These are phyloP conservation scores for Hexactinellida sp. DNA, from an alignment of 37 sponge, comb jelly and placozoan genomes.

Conservation along the genomic window DNA sequence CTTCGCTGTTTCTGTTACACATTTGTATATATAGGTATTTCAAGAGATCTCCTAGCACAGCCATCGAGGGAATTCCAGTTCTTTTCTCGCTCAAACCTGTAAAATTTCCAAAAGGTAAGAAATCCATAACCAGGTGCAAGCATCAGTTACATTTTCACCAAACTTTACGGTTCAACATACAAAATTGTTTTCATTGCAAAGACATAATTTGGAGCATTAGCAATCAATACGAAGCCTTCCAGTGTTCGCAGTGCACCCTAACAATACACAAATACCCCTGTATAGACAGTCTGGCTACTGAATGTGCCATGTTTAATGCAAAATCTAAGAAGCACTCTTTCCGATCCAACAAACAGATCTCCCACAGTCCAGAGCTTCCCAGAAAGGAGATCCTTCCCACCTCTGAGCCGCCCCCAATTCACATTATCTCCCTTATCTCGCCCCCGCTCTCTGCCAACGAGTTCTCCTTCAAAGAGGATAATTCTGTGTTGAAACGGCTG, in stretches of 20 bases:
- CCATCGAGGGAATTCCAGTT: not conserved
- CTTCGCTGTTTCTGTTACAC: no score
- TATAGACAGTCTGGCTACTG: not conserved
- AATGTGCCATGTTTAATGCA: not conserved
- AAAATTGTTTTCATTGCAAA: slow-evolving; percentile 1
- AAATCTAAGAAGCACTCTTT: not conserved
- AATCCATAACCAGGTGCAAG: not conserved
- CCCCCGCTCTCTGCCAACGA: not conserved
- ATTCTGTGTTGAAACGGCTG: not conserved
- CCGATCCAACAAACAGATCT: not conserved
- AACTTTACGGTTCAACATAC: not conserved
- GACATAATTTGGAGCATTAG: not conserved
- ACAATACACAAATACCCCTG: slow-evolving; percentile 1
- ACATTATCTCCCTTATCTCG: not conserved
- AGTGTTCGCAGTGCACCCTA: not conserved
- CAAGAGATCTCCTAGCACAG: not conserved
- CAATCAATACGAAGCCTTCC: slow-evolving; percentile 9
- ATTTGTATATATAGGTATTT: not conserved
- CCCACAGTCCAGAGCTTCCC: not conserved
- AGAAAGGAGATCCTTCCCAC: not conserved
- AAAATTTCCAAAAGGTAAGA: slow-evolving; percentile 1
- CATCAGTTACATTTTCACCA: slow-evolving; percentile 1
- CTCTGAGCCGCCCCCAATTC: not conserved
- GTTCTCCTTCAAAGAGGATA: not conserved
- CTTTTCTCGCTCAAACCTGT: not conserved